These are phyloP conservation scores for Chymomyza fuscimana DNA, from an alignment of 2,888 invertebrate species.

Conservation along the genomic window DNA sequence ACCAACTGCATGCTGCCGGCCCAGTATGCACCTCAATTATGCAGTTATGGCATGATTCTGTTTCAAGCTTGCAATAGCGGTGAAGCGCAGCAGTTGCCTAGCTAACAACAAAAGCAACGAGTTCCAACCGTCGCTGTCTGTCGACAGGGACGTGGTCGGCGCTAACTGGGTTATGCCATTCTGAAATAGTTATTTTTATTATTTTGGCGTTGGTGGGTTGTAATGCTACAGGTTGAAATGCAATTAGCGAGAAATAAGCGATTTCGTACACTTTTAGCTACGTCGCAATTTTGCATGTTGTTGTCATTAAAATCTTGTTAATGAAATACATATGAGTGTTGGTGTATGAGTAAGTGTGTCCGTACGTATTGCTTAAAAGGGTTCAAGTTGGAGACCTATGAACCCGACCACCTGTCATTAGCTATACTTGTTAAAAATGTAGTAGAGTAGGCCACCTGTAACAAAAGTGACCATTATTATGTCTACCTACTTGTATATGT, in stretches of 20 bases:
- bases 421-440: background rate
- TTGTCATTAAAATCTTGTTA: conserved; percentile 55
- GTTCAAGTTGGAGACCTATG: no score
- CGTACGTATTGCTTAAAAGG: background rate
- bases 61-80: conserved; percentile 29
- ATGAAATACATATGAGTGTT: conserved; percentile 57
- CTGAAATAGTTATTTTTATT: conserved; percentile 31
- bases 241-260: conserved; percentile 57
- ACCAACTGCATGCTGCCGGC: background rate
- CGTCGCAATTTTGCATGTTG: conserved; percentile 19
- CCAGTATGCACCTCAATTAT: conserved; percentile 33
- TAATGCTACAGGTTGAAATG: conserved; percentile 64
- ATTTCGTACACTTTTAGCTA: conserved; percentile 11
- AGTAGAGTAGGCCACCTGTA: background rate
- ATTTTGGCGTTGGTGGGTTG: conserved; percentile 21
- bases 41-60: conserved; percentile 41
- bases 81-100: background rate
- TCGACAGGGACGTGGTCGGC: background rate
- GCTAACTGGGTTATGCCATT: conserved; percentile 19
- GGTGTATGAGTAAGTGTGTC: background rate
- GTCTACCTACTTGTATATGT: background rate
- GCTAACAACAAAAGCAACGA: background rate
- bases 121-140: conserved; percentile 9
- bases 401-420: background rate
- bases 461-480: background rate